A percentile compares a stretch with the other conserved stretches of the same genome.
Evolutionary conservation across 1,140 invertebrate genomes (phyloP).

Genomic region (Solenopsis invicta): DNA sequence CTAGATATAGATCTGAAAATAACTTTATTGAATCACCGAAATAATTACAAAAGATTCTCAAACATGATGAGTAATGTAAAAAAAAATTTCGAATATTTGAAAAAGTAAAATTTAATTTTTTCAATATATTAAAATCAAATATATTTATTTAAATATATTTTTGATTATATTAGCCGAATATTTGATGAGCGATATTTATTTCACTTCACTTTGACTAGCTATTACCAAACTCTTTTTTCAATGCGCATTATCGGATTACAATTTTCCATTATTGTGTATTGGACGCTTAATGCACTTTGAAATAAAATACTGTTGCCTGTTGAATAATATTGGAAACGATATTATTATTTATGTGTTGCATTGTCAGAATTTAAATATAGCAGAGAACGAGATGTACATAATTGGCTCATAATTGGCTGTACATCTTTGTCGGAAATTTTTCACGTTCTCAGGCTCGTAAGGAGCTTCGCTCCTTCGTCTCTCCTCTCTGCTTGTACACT

Average conservation of each 20-base stretch:
- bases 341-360: neutral
- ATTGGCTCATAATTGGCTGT: neutral
- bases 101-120: too few species aligned
- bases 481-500: neutral
- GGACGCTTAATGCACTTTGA: neutral
- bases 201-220: too few species aligned
- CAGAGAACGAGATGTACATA: neutral
- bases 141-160: too few species aligned
- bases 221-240: too few species aligned
- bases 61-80: too few species aligned
- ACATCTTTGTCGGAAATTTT: conserved; percentile 16
- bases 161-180: too few species aligned
- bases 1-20: too few species aligned
- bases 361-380: conserved; percentile 19
- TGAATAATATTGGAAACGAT: neutral
- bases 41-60: too few species aligned
- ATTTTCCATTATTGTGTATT: neutral
- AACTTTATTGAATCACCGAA: too few species aligned
- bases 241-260: neutral
- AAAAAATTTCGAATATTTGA: too few species aligned
- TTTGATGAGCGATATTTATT: too few species aligned
- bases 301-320: neutral
- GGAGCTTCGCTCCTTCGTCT: neutral
- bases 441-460: neutral
- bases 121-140: too few species aligned